phyloP scores from a whole-genome alignment of 2,113 vertebrate species.

The Plecturocebus donacophilus region DNA sequence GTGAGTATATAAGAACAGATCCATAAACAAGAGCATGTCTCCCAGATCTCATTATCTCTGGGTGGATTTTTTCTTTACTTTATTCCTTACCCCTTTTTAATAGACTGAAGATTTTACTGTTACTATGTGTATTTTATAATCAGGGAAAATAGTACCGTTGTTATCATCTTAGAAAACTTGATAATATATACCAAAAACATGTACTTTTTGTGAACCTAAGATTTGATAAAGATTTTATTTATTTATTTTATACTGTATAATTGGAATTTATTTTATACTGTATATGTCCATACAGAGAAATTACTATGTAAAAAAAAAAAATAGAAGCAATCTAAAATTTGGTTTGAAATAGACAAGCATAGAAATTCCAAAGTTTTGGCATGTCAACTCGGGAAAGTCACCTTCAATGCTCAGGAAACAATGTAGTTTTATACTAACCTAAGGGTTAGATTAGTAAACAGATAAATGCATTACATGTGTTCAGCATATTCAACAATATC shows the following conservation, averaged over 20 bases:
- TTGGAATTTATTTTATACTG: background rate
- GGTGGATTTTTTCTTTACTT: background rate
- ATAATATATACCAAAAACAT: background rate
- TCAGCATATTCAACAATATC: conserved; percentile 22
- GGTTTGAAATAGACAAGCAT: background rate
- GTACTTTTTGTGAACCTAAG: background rate
- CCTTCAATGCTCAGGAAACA: background rate
- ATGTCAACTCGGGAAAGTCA: background rate
- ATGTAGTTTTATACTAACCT: background rate
- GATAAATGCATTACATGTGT: conserved; percentile 55
- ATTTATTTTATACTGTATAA: background rate
- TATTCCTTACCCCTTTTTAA: background rate
- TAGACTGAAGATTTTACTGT: background rate
- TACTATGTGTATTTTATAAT: background rate
- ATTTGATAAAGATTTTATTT: conserved; percentile 1
- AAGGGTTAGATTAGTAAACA: conserved; percentile 44
- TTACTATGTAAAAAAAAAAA: background rate
- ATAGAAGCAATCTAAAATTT: background rate
- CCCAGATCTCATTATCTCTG: background rate
- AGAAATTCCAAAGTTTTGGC: background rate
- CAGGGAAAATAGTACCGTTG: background rate
- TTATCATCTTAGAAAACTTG: background rate
- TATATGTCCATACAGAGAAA: background rate
- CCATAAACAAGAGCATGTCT: accelerated
- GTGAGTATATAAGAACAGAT: background rate